phyloP scores from a whole-genome alignment of 2,113 vertebrate genomes.

The Gobius niger region DNA sequence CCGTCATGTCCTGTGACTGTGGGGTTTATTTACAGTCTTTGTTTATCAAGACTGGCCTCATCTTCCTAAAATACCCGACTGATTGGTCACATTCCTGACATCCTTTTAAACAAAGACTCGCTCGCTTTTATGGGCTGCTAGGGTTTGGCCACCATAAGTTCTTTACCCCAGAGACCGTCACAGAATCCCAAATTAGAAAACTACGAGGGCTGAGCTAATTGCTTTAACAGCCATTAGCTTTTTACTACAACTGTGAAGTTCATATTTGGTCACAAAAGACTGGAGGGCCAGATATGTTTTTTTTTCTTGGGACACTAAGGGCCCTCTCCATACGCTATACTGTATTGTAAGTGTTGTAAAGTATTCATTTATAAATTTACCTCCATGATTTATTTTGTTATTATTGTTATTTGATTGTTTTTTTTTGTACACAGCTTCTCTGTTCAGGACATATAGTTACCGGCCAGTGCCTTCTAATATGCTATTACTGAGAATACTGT shows the following conservation, averaged over 20 bases:
- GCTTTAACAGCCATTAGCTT: slow-evolving; percentile 42
- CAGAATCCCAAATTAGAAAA: slow-evolving; percentile 61
- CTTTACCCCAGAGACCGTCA: slow-evolving; percentile 56
- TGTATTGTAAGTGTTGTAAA: slow-evolving; percentile 6
- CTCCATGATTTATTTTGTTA: slow-evolving; percentile 11
- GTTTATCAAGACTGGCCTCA: slow-evolving; percentile 79
- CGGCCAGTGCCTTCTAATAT: not conserved
- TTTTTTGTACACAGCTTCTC: not conserved
- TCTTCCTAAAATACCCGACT: slow-evolving; percentile 81
- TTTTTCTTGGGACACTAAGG: slow-evolving; percentile 54
- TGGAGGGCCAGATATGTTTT: slow-evolving; percentile 43
- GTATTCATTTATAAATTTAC: too few species aligned
- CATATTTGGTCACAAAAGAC: slow-evolving; percentile 72
- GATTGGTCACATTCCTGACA: slow-evolving; percentile 80
- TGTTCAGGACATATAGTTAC: not conserved
- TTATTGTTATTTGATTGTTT: slow-evolving; percentile 22
- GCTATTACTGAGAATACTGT: not conserved
- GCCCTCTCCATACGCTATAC: slow-evolving; percentile 50
- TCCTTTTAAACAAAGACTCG: slow-evolving; percentile 64
- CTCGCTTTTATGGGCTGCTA: slow-evolving; percentile 63
- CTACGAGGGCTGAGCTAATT: slow-evolving; percentile 55
- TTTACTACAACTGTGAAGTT: slow-evolving; percentile 59
- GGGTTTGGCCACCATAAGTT: slow-evolving; percentile 55
- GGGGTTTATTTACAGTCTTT: slow-evolving; percentile 82
- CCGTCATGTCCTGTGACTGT: slow-evolving; percentile 64